These are phyloP conservation scores for Erebia palarica DNA, from an alignment of 2,888 invertebrate species.

Conservation along the genomic window DNA sequence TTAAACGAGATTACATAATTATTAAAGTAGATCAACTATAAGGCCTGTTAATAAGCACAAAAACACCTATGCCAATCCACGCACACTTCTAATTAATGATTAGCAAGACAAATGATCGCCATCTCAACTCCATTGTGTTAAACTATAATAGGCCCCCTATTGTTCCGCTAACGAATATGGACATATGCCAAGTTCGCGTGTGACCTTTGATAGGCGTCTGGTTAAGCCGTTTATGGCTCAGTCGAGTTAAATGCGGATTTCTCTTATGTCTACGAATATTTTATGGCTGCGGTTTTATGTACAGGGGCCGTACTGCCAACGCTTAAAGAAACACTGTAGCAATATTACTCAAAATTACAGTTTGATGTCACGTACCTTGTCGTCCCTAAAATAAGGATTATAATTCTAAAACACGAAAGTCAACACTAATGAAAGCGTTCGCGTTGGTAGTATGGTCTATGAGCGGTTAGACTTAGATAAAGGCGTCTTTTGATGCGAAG, in stretches of 20 bases:
- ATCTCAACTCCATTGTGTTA: neutral
- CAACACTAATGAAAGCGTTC: no score
- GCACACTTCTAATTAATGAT: slow-evolving; percentile 9
- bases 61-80: slow-evolving; percentile 9
- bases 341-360: no score
- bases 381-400: no score
- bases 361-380: no score
- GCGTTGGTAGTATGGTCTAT: no score
- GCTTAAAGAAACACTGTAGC: no score
- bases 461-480: no score
- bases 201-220: slow-evolving; percentile 31
- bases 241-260: slow-evolving; percentile 18
- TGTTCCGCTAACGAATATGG: slow-evolving; percentile 32
- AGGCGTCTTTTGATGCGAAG: no score
- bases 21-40: no score
- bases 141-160: slow-evolving; percentile 15
- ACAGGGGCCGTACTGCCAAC: no score
- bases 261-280: slow-evolving; percentile 13
- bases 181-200: slow-evolving; percentile 27
- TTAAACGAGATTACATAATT: no score
- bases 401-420: no score
- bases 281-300: neutral
- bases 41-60: neutral
- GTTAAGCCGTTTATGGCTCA: slow-evolving; percentile 31
- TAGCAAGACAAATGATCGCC: slow-evolving; percentile 3